Base-by-base conservation (phyloP, 2,113 vertebrate genomes). In the Polypterus bichir region DNA sequence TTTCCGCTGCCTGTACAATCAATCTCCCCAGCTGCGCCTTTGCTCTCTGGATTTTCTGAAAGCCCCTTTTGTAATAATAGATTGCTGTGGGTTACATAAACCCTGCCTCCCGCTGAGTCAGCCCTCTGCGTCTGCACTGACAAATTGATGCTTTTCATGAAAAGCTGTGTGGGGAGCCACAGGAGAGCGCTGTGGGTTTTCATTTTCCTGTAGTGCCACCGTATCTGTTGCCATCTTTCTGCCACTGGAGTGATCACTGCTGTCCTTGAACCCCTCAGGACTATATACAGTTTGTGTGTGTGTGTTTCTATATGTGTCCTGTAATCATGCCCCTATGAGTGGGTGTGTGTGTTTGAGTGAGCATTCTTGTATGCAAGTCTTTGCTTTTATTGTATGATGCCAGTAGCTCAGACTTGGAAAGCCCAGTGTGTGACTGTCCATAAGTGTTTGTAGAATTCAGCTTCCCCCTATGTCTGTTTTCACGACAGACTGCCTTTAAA, bases 1-100 rank as follows among this genome's bases (percentile, higher is more conserved):
- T 79, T 82, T 80, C 73, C 77, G 74, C 77, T 76, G 82, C 80
- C 83, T 85, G 80, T 78, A 82, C 73, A 82, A 89, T 90, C 88
- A 86, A 90, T 89, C 86, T 77, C 61, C 71, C 81, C 81, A 64
- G 74, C 83, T 77, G 78, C 60, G 82, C 76, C 77, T 76, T 9
- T 76, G 79, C 79, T 64, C 66, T 68, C 68, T 80, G 74, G 74
- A 83, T 80, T 79, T 86, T 78, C 77, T 79, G 71, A 81, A 85
- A 84, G 81, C 76, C 81, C 80, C 79, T 85, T 51, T 83, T 83
- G 85, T 81, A 83, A 79, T 83, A 79, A 75, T 77, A 78, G 81
- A 82, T 84, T 66, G 75, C 81, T 71, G 69, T 66, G 71, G 82
- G 78, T 79, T 77, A 76, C 74, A 71, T 75, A 83, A 72, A 75